These are phyloP conservation scores for Aphrocallistes beatrix DNA, from an alignment of 37 sponge, comb jelly and placozoan species.

Conservation along the genomic window DNA sequence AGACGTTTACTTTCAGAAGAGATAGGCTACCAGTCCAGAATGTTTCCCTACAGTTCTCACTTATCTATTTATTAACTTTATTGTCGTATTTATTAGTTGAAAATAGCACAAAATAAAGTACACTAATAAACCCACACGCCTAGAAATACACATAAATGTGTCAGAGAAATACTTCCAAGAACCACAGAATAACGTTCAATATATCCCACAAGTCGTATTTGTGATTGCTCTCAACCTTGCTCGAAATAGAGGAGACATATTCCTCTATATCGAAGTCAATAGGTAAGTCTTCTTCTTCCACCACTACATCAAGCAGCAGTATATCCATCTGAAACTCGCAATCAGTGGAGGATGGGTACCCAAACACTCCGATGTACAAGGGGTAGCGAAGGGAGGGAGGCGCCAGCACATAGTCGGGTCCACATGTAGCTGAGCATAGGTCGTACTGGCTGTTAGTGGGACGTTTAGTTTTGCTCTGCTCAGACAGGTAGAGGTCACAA, in stretches of 20 bases:
- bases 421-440: not conserved
- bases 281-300: not conserved
- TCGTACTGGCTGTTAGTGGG: not conserved
- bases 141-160: not conserved
- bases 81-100: not conserved
- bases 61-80: not conserved
- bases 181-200: not conserved
- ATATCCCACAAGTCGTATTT: not conserved
- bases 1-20: not conserved
- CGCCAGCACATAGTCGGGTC: not conserved
- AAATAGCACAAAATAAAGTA: no score
- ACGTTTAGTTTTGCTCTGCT: not conserved
- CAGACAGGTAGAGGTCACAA: not conserved
- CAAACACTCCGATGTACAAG: not conserved
- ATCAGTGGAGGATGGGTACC: not conserved
- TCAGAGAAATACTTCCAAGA: not conserved
- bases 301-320: not conserved
- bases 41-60: not conserved
- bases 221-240: not conserved
- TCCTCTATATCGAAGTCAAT: not conserved
- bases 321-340: not conserved
- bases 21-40: not conserved
- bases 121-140: not conserved
- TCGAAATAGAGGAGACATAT: not conserved
- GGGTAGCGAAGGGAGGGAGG: not conserved